Evolutionary conservation across 2,888 invertebrate species (phyloP), one percentile per base, ranked within the genome.

Genomic region (Acanthosoma haemorrhoidale): DNA sequence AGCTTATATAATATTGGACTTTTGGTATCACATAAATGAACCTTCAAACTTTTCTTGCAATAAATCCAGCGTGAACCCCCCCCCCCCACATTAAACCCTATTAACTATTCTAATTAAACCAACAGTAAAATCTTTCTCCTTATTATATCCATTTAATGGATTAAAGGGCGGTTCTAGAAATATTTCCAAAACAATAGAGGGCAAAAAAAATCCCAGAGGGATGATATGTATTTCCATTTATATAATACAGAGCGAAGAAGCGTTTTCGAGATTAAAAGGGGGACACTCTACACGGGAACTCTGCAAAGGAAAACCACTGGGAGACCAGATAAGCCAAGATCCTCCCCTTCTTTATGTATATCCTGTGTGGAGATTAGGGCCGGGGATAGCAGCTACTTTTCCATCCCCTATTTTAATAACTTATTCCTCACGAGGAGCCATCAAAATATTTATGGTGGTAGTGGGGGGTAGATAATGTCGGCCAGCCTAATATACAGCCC

Each of bases 341-440:
- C 32, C 32, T 36, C 18, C 32, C 60, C 60, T 18, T 60, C 60
- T 32, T 60, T 60, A 36, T 36, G 60, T 36, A 60, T 60, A 60
- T 60, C n/a, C 51, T 13, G 5, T 51, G 51, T 25, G 29, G 51
- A 25, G 51, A 51, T 51, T 51, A 51, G 25, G 3, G n/a, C 21
- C 29, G 25, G n/a, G n/a, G n/a, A 51, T n/a, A 51, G 51, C 51
- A 4, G 13, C 41, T 25, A 25, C 25, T 25, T 51, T 51, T 51
- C 25, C 51, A 6, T 21, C 2, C n/a, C 5, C 51, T 51, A 25
- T 51, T 51, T 51, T 51, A 51, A 51, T 51, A 51, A 51, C 51
- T 51, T 51, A 51, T 51, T 51, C 25, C 51, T n/a, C 13, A 13
- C 6, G 16, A 5, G 25, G n/a, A n/a, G 6, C 25, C n/a, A 51